phyloP scores from a whole-genome alignment of 2,113 vertebrate genomes.

The Prionailurus viverrinus region DNA sequence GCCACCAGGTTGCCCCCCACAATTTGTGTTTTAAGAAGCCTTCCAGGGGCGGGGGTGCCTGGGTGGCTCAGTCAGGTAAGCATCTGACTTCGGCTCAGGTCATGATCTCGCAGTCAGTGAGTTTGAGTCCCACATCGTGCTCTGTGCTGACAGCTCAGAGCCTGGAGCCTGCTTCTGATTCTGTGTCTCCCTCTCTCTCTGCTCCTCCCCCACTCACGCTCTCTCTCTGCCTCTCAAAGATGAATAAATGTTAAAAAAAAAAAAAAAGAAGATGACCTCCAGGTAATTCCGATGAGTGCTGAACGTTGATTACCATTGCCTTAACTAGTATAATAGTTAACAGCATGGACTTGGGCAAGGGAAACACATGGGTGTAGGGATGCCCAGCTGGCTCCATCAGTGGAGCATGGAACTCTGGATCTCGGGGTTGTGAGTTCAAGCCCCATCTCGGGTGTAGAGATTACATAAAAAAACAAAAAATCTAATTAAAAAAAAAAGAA shows the following conservation, averaged over 20 bases:
- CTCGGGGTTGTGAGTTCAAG: background rate
- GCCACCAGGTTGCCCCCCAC: background rate
- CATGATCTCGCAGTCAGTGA: too few relatives aligned
- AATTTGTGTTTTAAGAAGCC: conserved; percentile 4
- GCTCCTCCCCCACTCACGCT: too few relatives aligned
- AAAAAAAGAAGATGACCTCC: background rate
- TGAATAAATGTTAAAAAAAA: too few relatives aligned
- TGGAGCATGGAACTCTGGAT: background rate
- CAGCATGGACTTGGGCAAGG: background rate
- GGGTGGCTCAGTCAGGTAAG: too few relatives aligned
- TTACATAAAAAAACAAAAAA: background rate
- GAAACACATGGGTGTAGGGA: background rate
- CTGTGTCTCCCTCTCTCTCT: too few relatives aligned
- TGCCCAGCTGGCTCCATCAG: background rate
- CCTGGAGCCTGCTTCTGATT: too few relatives aligned
- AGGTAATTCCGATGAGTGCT: background rate
- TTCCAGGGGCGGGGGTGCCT: too few relatives aligned
- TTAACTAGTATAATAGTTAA: background rate
- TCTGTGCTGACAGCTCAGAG: too few relatives aligned
- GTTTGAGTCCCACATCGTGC: too few relatives aligned
- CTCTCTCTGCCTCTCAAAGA: too few relatives aligned
- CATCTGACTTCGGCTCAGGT: too few relatives aligned
- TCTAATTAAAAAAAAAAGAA: background rate
- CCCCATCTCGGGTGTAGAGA: background rate
- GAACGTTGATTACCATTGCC: background rate